Evolutionary conservation across 92 coral and sea anemone genomes (phyloP).

Genomic region (Palythoa grandiflora): DNA sequence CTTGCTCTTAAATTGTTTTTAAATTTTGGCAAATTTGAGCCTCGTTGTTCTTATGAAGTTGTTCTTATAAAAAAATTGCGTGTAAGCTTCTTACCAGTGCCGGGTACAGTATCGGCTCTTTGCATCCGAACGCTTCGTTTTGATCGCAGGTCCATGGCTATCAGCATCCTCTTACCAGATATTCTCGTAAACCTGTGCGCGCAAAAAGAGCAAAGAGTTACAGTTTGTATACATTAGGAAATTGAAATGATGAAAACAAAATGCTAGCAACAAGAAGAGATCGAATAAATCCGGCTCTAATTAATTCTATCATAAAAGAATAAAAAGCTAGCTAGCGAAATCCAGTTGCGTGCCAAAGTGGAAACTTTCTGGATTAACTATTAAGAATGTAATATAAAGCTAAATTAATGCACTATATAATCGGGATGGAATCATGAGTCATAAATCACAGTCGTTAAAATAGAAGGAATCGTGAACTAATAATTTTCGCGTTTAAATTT

Average conservation of each 20-base stretch:
- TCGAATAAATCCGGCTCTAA: background rate
- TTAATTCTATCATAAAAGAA: too few species aligned
- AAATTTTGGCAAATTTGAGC: too few species aligned
- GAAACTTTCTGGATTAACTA: background rate
- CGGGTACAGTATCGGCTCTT: constrained; percentile 41
- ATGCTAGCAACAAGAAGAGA: background rate
- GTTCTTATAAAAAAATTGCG: too few species aligned
- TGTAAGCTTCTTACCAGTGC: constrained; percentile 1
- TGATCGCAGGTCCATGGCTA: constrained; percentile 29
- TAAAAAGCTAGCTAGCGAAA: too few species aligned
- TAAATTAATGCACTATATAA: too few species aligned
- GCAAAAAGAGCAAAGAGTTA: background rate
- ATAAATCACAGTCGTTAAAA: too few species aligned
- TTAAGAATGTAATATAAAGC: background rate
- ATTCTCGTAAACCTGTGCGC: background rate
- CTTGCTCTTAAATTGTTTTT: too few species aligned
- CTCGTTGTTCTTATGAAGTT: too few species aligned
- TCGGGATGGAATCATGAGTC: too few species aligned
- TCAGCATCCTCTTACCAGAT: constrained; percentile 25
- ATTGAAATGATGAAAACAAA: background rate
- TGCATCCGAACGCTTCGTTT: constrained; percentile 44
- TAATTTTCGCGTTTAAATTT: too few species aligned
- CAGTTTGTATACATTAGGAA: background rate
- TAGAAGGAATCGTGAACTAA: too few species aligned
- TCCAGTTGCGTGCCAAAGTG: too few species aligned